Conservation (phyloP, 1,140 invertebrate species). For the Archivesica marissinica region DNA sequence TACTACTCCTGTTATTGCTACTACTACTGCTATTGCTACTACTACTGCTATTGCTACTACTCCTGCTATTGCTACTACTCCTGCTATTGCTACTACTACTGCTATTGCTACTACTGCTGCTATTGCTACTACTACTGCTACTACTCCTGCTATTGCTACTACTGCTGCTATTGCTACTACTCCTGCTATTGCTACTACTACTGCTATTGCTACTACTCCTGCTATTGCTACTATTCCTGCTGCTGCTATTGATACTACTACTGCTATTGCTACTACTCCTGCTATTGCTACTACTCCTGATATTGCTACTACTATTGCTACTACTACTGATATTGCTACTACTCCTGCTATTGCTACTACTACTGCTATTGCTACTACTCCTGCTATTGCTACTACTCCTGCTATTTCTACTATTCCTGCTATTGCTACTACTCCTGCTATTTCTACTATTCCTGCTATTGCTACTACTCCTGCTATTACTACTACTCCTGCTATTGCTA, state of each 20-base stretch:
- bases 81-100: background rate
- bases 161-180: conserved; percentile 2
- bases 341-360: conserved; percentile 2
- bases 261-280: background rate
- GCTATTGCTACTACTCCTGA: too few species aligned
- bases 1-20: background rate
- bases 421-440: too few species aligned
- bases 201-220: background rate
- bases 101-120: conserved; percentile 2
- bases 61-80: background rate
- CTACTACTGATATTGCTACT: too few species aligned
- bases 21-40: background rate
- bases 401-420: too few species aligned
- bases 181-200: background rate
- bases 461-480: background rate
- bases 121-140: background rate
- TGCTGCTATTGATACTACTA: too few species aligned
- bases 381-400: background rate
- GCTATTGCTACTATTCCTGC: too few species aligned
- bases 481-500: too few species aligned
- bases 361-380: background rate
- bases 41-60: background rate
- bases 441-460: too few species aligned
- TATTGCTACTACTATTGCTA: too few species aligned
- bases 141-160: background rate